A percentile compares a stretch with the other conserved stretches of the same genome.
These are phyloP conservation scores for Delphinapterus leucas DNA, from an alignment of 2,113 vertebrate species.

Conservation along the genomic window DNA sequence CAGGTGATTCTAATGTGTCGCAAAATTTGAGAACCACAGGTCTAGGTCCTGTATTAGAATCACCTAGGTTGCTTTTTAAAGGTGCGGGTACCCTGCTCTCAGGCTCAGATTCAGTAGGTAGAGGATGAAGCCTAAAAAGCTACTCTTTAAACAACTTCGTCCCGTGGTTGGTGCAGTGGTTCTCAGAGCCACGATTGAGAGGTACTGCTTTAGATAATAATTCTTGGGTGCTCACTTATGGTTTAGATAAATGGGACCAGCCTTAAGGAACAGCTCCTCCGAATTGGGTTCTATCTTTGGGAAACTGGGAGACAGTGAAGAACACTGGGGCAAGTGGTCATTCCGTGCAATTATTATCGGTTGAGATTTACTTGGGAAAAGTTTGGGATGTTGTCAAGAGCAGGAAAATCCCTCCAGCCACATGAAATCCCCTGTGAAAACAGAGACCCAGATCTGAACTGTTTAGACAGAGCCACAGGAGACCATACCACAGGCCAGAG, in stretches of 20 bases:
- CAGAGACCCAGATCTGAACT: neutral
- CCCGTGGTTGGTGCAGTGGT: neutral
- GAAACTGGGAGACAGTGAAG: neutral
- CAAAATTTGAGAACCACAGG: neutral
- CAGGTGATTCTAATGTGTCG: neutral
- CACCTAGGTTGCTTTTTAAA: neutral
- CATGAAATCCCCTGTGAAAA: neutral
- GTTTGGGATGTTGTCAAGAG: neutral
- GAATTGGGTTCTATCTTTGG: neutral
- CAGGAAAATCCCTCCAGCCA: neutral
- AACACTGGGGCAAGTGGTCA: neutral
- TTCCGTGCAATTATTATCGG: neutral
- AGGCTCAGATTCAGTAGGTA: neutral
- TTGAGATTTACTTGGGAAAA: neutral
- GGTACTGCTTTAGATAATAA: neutral
- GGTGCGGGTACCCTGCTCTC: neutral
- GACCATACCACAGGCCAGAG: neutral
- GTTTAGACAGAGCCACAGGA: neutral
- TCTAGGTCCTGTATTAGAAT: neutral
- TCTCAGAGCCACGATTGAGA: neutral
- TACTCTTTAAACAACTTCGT: neutral
- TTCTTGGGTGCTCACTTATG: neutral
- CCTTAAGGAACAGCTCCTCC: neutral
- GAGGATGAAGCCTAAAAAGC: neutral
- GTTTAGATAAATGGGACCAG: neutral